Base-by-base conservation (phyloP, 2,113 vertebrate species). In the Megalops atlanticus region DNA sequence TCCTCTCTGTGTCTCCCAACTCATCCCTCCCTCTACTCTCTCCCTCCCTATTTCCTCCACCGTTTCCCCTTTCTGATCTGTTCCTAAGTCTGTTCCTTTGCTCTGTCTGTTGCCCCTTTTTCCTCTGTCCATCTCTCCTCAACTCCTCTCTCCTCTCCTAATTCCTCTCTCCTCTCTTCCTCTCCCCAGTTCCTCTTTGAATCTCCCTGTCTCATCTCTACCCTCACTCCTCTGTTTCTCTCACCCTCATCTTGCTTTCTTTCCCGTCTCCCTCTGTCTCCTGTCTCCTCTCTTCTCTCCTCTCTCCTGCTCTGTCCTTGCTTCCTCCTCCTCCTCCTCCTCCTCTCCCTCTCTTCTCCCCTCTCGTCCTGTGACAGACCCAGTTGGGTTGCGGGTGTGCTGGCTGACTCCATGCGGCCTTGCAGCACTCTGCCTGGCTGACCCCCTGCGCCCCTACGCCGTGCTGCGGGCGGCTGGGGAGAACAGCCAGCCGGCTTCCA, bases 401-500 rank as follows among this genome's bases (percentile, higher is more conserved):
- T 76, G 79, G 79, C 82, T 24, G 27, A 11, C 77, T 45, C 64
- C 24, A 15, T 40, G 8, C 10, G 64, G 40, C 54, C 16, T 27
- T 79, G 78, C 35, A 31, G 43, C 24, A 18, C 43, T 73, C 8
- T 40, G 70, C 27, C 35, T 75, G 82, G 81, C 70, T 87, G 89
- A 89, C 87, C 80, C 87, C 47, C 54, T 41, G 77, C 83, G 83
- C 82, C 86, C 78, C 82, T 83, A 79, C 58, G 52, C 73, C 89
- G 84, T 52, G 84, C 76, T 86, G 83, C 31, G 76, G 82, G 85
- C 41, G 77, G 52, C 76, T 79, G 78, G 70, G 78, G 76, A 86
- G 81, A 86, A 83, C 83, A 45, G 85, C 69, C 70, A 82, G 81
- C 14, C 47, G 58, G 68, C 80, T 82, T 90, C 87, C 91, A 91